Conservation (phyloP, 2,797 vertebrate genomes). For the Chromobotia macracanthus region DNA sequence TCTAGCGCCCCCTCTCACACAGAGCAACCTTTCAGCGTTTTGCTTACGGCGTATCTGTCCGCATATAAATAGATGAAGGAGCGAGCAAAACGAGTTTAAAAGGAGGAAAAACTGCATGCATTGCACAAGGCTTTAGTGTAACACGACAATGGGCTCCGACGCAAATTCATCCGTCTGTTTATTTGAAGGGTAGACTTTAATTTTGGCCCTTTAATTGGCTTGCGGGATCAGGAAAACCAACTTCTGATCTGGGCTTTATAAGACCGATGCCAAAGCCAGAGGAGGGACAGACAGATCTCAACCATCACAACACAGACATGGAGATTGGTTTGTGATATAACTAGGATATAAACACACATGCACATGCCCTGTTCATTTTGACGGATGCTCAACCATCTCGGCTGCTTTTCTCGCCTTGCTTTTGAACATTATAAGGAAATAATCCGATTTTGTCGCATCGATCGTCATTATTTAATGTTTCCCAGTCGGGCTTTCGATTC, state of each 20-base stretch:
- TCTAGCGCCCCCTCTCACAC: constrained; percentile 64
- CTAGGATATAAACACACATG: constrained; percentile 3
- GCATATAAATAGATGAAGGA: constrained; percentile 16
- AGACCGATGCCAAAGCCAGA: neutral
- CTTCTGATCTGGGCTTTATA: neutral
- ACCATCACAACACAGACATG: constrained; percentile 5
- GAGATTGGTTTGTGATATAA: constrained; percentile 14
- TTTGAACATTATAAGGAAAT: neutral
- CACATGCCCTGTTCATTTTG: neutral
- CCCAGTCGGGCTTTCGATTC: constrained; percentile 15
- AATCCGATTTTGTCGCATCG: constrained; percentile 32
- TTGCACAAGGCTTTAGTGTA: neutral
- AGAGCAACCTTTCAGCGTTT: constrained; percentile 24
- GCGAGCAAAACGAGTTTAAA: constrained; percentile 19
- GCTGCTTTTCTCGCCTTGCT: neutral
- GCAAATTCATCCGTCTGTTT: neutral
- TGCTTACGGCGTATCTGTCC: constrained; percentile 19
- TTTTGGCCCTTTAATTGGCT: constrained; percentile 16
- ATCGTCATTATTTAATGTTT: constrained; percentile 42
- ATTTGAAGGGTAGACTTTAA: neutral
- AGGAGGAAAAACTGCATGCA: neutral
- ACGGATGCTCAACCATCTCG: neutral
- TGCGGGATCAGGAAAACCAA: constrained; percentile 1
- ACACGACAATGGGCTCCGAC: constrained; percentile 1
- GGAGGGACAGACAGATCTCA: constrained; percentile 19